These are phyloP conservation scores for Drosophila meridiana DNA, from an alignment of 2,888 invertebrate species.

Conservation along the genomic window DNA sequence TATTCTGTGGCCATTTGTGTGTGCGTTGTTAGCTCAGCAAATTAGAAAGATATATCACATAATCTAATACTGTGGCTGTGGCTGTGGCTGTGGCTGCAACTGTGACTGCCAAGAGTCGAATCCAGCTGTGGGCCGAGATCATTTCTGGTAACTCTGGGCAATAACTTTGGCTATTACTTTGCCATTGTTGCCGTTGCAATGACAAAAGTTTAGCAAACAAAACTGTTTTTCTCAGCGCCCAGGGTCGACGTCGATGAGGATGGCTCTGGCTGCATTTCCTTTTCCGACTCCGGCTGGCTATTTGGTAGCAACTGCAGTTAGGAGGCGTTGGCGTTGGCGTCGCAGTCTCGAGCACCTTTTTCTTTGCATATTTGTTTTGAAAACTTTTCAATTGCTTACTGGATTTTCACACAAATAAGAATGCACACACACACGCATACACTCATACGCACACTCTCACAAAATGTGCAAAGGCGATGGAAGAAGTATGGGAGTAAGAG, in stretches of 20 bases:
- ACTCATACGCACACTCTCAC: slow-evolving; percentile 25
- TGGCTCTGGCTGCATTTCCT: slow-evolving; percentile 35
- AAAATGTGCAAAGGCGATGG: slow-evolving; percentile 7
- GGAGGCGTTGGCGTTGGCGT: slow-evolving; percentile 53
- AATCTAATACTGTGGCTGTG: neutral
- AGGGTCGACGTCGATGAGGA: slow-evolving; percentile 38
- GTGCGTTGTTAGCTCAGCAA: slow-evolving; percentile 4
- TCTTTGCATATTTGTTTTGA: slow-evolving; percentile 77
- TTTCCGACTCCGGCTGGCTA: slow-evolving; percentile 26
- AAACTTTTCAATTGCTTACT: slow-evolving; percentile 73
- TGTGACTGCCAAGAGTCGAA: neutral
- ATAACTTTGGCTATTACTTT: slow-evolving; percentile 57
- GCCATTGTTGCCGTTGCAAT: slow-evolving; percentile 65
- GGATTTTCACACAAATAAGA: slow-evolving; percentile 61
- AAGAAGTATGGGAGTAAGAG: neutral
- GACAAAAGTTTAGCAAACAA: slow-evolving; percentile 74
- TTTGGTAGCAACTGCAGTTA: slow-evolving; percentile 36
- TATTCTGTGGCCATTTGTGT: neutral
- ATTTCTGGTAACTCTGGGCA: slow-evolving; percentile 12
- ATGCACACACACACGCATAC: slow-evolving; percentile 25
- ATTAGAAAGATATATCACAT: slow-evolving; percentile 28
- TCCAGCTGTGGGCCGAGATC: slow-evolving; percentile 21
- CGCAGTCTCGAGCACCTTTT: slow-evolving; percentile 67
- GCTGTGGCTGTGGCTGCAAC: neutral
- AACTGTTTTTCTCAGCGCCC: slow-evolving; percentile 57